Base-by-base conservation (phyloP, 2,888 invertebrate genomes). In the Chaetoderma sp. region DNA sequence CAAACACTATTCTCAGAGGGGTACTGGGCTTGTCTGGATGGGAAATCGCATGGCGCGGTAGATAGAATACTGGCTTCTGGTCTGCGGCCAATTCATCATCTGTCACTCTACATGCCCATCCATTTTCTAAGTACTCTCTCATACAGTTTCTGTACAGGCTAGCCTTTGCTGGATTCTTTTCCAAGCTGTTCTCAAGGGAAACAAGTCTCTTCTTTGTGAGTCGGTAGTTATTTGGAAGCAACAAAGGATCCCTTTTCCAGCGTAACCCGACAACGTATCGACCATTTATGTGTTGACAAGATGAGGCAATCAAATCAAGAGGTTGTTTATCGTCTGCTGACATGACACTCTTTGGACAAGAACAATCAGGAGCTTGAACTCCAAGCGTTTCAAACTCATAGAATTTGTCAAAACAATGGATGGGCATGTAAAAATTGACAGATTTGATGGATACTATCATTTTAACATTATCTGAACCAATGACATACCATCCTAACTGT, bases 1-100 rank as follows among this genome's bases (percentile, higher is more conserved):
- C 60, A 27, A 64, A 64, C n/a, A n/a, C n/a, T 5, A 64, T 36
- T 52, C 64, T 47, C 18, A 59, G 36, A 6, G 64, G 64, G n/a
- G 54, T 59, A 32, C 59, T 59, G 18, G 28, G 23, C 36, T 60
- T 64, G 16, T 64, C 64, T 0, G 30, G 44, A 10, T 55, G 21
- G 42, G 59, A 64, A 10, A 64, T 60, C 10, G 54, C 64, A 44
- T 64, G 60, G 54, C 60, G 60, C 1, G 59, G 59, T 44, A 64
- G 10, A 25, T 60, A 64, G 25, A 44, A 39, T 1, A 52, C 21
- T 54, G 64, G 60, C 16, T 45, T 44, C 21, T 44, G n/a, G 25
- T 28, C 32, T 32, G 45, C 49, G 28, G 30, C 39, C 42, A 10
- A 28, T 32, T 33, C 57, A 13, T 57, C 42, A 27, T 32, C 39